Evolutionary conservation across 2,113 vertebrate genomes (phyloP).

Genomic region (Circaetus cinerascens): DNA sequence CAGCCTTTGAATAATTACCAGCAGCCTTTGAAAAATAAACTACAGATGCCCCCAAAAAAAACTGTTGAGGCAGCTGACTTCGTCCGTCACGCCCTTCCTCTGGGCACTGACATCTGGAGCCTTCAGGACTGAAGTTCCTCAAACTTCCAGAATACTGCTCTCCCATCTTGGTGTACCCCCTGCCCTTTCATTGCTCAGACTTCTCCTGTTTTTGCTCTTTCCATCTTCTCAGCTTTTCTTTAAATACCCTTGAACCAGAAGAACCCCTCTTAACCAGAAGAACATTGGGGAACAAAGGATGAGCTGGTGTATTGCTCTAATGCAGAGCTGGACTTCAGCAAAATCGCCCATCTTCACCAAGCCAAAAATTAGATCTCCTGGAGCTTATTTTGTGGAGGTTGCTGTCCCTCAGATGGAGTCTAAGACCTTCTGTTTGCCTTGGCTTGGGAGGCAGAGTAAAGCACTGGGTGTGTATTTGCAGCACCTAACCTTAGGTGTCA

Average conservation of each 20-base stretch:
- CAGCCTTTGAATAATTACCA: not conserved
- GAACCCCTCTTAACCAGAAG: not conserved
- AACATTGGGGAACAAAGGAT: not conserved
- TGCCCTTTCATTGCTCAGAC: not conserved
- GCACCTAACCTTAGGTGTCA: not conserved
- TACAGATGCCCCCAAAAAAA: not conserved
- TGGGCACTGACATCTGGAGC: not conserved
- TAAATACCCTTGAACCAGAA: not conserved
- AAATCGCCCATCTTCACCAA: not conserved
- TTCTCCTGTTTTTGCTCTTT: conserved; percentile 13
- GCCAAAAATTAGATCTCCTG: not conserved
- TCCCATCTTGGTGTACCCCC: not conserved
- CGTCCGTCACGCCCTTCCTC: not conserved
- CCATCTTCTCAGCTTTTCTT: conserved; percentile 17
- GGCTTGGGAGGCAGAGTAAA: not conserved
- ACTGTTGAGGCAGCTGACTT: not conserved
- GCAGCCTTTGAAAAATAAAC: not conserved
- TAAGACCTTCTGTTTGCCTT: not conserved
- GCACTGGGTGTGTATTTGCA: not conserved
- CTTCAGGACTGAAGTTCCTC: not conserved
- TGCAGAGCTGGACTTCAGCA: not conserved
- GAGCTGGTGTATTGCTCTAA: not conserved
- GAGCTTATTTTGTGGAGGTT: not conserved
- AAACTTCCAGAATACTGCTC: not conserved
- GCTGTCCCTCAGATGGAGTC: not conserved